Conservation (phyloP, 64 coral and sea anemone genomes). For the Montipora efflorescens region DNA sequence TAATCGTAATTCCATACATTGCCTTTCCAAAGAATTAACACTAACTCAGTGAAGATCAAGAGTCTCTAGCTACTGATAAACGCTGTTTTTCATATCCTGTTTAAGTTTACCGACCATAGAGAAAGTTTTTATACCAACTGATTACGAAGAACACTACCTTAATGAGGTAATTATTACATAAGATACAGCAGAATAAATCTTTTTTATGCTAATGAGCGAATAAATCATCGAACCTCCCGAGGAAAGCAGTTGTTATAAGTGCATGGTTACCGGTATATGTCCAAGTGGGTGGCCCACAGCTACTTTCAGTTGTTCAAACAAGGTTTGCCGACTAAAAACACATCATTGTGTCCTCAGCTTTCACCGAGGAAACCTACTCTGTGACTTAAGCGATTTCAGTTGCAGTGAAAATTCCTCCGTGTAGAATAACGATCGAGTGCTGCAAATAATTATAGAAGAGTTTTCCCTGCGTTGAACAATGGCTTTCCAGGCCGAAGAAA, state of each 20-base stretch:
- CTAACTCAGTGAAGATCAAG: not conserved
- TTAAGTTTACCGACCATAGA: conserved; percentile 89
- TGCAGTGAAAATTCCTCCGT: not conserved
- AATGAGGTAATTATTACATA: conserved; percentile 99
- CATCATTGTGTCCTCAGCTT: conserved; percentile 52
- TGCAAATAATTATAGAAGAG: not conserved
- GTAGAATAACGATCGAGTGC: not conserved
- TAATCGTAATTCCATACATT: not conserved
- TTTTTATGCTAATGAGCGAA: conserved; percentile 97
- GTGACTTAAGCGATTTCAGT: not conserved
- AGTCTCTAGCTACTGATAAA: not conserved
- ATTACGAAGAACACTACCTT: conserved; percentile 92
- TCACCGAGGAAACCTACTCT: conserved; percentile 7
- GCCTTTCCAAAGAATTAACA: not conserved
- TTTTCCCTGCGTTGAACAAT: not conserved
- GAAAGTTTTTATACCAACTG: conserved; percentile 94
- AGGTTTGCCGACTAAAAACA: conserved; percentile 64
- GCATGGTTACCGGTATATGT: conserved; percentile 36
- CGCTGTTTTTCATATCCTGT: conserved; percentile 66
- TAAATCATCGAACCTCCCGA: conserved; percentile 85
- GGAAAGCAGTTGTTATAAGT: conserved; percentile 81
- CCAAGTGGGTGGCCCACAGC: conserved; percentile 85
- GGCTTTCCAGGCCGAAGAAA: conserved; percentile 34
- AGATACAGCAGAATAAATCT: conserved; percentile 81
- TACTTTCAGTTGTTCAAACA: conserved; percentile 82